A percentile compares a stretch with the other conserved stretches of the same genome.
phyloP scores from a whole-genome alignment of 2,888 invertebrate genomes.

The Acleris laterana region DNA sequence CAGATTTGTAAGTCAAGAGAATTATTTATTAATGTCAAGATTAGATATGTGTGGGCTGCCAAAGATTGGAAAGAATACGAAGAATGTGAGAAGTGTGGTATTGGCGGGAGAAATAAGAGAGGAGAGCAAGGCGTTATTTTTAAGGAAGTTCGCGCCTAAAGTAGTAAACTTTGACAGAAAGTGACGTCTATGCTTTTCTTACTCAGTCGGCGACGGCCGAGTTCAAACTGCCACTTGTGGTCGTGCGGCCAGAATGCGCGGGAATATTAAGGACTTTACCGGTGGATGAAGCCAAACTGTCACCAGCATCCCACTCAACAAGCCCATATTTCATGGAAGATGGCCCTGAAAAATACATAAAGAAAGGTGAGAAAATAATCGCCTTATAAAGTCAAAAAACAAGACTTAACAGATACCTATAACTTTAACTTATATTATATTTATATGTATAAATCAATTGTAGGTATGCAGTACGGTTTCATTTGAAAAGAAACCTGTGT shows the following conservation, averaged over 20 bases:
- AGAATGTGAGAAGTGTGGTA: constrained; percentile 9
- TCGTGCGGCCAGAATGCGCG: constrained; percentile 88
- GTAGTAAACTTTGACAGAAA: not conserved
- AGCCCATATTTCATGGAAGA: constrained; percentile 89
- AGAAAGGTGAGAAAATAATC: constrained; percentile 79
- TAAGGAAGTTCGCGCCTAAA: not conserved
- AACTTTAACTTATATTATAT: too few species aligned
- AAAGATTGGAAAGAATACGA: constrained; percentile 46
- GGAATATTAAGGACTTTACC: constrained; percentile 86
- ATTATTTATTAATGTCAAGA: constrained; percentile 4
- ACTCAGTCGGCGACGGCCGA: constrained; percentile 86
- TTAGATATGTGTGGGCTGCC: constrained; percentile 35
- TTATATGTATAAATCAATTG: too few species aligned
- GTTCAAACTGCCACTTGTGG: constrained; percentile 88
- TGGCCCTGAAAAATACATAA: constrained; percentile 85
- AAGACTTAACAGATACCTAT: too few species aligned
- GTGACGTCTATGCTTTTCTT: constrained; percentile 36
- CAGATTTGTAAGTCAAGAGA: constrained; percentile 80
- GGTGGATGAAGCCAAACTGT: constrained; percentile 84
- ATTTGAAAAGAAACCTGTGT: too few species aligned
- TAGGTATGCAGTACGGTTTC: too few species aligned
- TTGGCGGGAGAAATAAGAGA: not conserved
- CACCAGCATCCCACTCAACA: constrained; percentile 83
- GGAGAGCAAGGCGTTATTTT: not conserved
- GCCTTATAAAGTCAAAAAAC: not conserved